Conservation (phyloP, 2,888 invertebrate genomes). For the Chrysolina haemoptera region DNA sequence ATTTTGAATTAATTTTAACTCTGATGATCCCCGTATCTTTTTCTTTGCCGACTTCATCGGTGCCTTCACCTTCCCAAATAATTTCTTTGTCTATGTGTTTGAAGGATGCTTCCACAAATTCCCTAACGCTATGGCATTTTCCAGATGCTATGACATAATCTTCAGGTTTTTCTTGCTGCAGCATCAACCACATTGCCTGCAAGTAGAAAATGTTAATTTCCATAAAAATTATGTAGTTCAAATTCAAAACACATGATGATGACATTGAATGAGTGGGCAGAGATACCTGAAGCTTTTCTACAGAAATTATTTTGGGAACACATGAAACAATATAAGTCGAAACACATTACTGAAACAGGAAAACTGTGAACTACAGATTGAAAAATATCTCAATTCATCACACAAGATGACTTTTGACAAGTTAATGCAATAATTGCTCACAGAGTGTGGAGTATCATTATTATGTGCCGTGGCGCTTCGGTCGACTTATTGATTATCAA, state of each 20-base stretch:
- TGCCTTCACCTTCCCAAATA: slow-evolving; percentile 90
- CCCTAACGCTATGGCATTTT: slow-evolving; percentile 93
- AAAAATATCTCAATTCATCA: too few relatives aligned
- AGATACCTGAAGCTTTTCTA: too few relatives aligned
- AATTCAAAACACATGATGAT: background rate
- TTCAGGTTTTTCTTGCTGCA: slow-evolving; percentile 91
- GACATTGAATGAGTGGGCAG: background rate
- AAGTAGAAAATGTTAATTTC: slow-evolving; percentile 6
- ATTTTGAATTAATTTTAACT: slow-evolving; percentile 92
- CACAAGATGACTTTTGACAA: too few relatives aligned
- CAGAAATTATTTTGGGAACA: too few relatives aligned
- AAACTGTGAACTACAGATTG: too few relatives aligned
- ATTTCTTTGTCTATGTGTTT: slow-evolving; percentile 84
- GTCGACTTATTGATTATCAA: too few relatives aligned
- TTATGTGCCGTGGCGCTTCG: too few relatives aligned
- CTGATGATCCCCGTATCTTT: slow-evolving; percentile 81
- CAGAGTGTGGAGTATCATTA: too few relatives aligned
- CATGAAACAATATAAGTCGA: too few relatives aligned
- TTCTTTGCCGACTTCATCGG: slow-evolving; percentile 84
- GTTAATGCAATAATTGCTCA: too few relatives aligned
- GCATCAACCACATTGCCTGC: slow-evolving; percentile 99
- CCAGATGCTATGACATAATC: slow-evolving; percentile 99
- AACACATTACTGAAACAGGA: too few relatives aligned
- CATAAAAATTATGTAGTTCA: too few relatives aligned
- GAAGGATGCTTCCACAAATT: slow-evolving; percentile 96